phyloP scores from a whole-genome alignment of 2,113 vertebrate species.

The Poeciliopsis occidentalis region DNA sequence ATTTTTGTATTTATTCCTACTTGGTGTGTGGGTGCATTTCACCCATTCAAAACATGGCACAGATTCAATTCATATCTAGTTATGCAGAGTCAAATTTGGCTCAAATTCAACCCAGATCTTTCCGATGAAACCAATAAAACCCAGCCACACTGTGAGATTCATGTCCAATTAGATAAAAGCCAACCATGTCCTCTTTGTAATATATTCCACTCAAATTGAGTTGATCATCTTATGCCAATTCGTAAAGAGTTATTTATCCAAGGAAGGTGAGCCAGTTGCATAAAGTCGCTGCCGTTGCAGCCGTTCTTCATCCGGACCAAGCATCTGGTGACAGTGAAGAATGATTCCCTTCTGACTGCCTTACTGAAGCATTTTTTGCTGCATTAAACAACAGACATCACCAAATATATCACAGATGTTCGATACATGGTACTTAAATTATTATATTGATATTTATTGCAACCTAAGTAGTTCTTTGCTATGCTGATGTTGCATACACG shows the following conservation, averaged over 20 bases:
- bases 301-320: not conserved
- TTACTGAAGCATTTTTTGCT: not conserved
- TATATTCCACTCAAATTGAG: not conserved
- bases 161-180: not conserved
- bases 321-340: not conserved
- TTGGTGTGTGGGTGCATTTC: not conserved
- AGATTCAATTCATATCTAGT: not conserved
- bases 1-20: not conserved
- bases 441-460: not conserved
- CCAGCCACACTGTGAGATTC: not conserved
- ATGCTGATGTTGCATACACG: not conserved
- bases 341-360: not conserved
- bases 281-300: too few relatives aligned
- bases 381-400: not conserved
- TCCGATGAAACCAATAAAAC: not conserved
- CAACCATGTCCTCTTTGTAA: not conserved
- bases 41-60: not conserved
- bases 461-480: not conserved
- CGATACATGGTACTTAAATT: not conserved
- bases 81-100: not conserved
- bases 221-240: too few relatives aligned
- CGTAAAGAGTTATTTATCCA: too few relatives aligned
- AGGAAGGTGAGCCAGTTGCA: too few relatives aligned
- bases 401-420: not conserved
- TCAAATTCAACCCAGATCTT: not conserved